Evolutionary conservation across 1,140 invertebrate species (phyloP), one percentile per base, ranked within the genome.

Genomic region (Ooceraea biroi): DNA sequence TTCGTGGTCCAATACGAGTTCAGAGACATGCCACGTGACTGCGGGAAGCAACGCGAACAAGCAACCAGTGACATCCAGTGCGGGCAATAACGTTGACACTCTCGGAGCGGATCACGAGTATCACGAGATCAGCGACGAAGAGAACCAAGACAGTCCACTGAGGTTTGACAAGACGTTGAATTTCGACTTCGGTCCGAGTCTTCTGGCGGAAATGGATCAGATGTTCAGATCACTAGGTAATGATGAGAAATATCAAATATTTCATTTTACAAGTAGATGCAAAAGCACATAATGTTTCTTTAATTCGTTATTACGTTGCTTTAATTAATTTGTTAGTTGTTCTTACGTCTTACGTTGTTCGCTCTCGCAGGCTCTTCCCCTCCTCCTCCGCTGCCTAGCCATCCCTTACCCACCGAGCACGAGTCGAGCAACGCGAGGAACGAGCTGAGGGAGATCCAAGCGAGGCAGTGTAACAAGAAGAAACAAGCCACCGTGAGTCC

Each of bases 121-220:
- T 92, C 98, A 98, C 92, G 98, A 98, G 94, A 99, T 99, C 60
- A 98, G 97, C 44, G 98, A 98, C 91, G 98, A 98, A 86, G 97
- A 98, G 88, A 96, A 95, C 84, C 94, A 94, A 63, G 93, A 94
- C 8, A 94, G 93, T 83, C 93, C 93, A 0, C 66, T 94, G 27
- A 93, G 92, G 87, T 94, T 94, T 50, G 94, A 94, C 50, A 94
- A 94, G 82, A 91, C 93, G 0, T 73, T 95, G 3, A 96, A 97
- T 63, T 97, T 98, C 83, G 98, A 99, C 94, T 97, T 99, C 91
- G 98, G 98, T 14, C 97, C 98, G 10, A 99, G 98, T 84, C 94
- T 99, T 48, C 95, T 99, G 90, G 98, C 99, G 91, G 98, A 99
- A 94, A 98, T 99, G 96, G 98, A 99, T 91, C 97, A 98, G 76